phyloP scores from a whole-genome alignment of 2,797 vertebrate genomes.

The Tapirus indicus region DNA sequence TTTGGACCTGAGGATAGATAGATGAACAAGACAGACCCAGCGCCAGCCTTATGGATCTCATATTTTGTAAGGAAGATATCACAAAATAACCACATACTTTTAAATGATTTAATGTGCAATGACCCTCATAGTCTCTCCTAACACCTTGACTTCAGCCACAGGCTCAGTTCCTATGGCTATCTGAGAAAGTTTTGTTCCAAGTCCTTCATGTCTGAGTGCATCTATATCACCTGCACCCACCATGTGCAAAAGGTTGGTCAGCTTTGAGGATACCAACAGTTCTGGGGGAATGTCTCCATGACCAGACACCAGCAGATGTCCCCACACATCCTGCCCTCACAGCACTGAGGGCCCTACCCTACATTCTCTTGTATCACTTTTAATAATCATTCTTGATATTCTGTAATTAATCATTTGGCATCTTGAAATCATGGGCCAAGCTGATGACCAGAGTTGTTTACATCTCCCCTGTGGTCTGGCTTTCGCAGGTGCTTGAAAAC shows the following conservation, averaged over 20 bases:
- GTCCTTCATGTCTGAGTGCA: not conserved
- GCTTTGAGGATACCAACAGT: not conserved
- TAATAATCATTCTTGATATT: not conserved
- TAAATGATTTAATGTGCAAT: not conserved
- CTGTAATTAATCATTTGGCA: not conserved
- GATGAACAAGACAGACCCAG: slow-evolving; percentile 8
- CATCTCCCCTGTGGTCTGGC: not conserved
- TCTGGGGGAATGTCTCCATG: not conserved
- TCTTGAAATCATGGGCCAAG: not conserved
- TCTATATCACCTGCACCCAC: not conserved
- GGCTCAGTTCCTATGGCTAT: not conserved
- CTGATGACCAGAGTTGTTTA: not conserved
- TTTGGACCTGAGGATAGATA: not conserved
- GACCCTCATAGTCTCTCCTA: not conserved
- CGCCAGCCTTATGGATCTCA: not conserved
- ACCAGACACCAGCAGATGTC: not conserved
- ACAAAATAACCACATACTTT: slow-evolving; percentile 44
- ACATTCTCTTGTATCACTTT: not conserved
- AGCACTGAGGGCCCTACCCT: not conserved
- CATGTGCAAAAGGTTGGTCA: not conserved
- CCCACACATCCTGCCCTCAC: not conserved
- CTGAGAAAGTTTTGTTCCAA: not conserved
- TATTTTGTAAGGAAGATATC: slow-evolving; percentile 11
- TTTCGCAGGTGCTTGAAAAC: not conserved
- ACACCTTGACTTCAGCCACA: not conserved